These are phyloP conservation scores for Momotus momota DNA, from an alignment of 2,797 vertebrate species.

Conservation along the genomic window DNA sequence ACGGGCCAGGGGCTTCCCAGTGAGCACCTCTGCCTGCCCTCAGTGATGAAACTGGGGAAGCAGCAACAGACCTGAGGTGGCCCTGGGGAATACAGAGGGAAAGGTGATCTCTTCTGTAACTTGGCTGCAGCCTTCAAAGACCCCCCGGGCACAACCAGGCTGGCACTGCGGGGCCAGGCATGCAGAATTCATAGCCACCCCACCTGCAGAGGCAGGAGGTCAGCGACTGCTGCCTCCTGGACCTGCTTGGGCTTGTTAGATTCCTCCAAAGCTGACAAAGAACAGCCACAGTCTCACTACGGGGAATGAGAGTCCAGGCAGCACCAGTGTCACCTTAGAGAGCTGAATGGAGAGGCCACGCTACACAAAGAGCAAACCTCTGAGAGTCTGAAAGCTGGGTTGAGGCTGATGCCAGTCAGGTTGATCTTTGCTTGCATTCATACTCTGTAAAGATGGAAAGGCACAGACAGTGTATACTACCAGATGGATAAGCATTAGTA, in stretches of 20 bases:
- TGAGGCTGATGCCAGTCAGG: not conserved
- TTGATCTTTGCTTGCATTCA: not conserved
- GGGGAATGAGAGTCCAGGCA: not conserved
- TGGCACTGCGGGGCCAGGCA: not conserved
- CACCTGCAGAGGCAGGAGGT: not conserved
- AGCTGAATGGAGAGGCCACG: not conserved
- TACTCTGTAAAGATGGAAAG: not conserved
- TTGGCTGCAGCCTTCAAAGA: not conserved
- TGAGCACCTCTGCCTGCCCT: not conserved
- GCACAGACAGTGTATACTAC: not conserved
- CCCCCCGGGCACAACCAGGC: not conserved
- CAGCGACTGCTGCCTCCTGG: not conserved
- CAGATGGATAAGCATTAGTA: not conserved
- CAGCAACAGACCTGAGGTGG: not conserved
- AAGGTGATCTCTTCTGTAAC: not conserved
- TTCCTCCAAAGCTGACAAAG: not conserved
- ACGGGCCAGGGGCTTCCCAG: not conserved
- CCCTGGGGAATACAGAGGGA: not conserved
- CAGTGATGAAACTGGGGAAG: not conserved
- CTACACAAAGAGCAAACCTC: not conserved
- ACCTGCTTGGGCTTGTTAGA: not conserved
- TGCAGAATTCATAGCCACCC: not conserved
- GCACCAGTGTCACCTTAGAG: not conserved
- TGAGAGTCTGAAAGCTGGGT: not conserved
- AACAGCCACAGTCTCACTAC: accelerated